Base-by-base conservation (phyloP, 1,140 invertebrate species). In the Tetramorium parvispinum region DNA sequence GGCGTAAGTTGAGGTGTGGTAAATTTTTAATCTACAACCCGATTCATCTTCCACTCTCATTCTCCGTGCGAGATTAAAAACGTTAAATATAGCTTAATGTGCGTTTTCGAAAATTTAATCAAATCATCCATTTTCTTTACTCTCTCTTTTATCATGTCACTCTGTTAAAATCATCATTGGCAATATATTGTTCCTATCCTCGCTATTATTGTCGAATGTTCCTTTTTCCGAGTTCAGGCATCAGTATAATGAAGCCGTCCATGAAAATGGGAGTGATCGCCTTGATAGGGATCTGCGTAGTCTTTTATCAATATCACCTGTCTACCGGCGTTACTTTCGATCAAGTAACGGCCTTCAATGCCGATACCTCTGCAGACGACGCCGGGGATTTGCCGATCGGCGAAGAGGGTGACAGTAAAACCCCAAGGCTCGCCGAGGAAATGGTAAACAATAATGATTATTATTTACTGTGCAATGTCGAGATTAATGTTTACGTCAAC, bases 251-350 rank as follows among this genome's bases (percentile, higher is more conserved):
- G 94, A 94, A 92, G 91, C 91, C 94, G 76, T 93, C 91, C 63
- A 93, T 92, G 76, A 95, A 95, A 91, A 93, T 95, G 92, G 94
- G 94, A 85, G 86, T 94, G 79, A 91, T 95, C 63, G 94, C 91
- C 87, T 89, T 95, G 76, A 92, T 94, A 87, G 94, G 94, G 87
- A 78, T 94, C 51, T 94, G 93, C 88, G 90, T 95, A 75, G 86
- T 94, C 82, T 94, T 94, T 82, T 95, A 94, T 87, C 94, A 95
- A 77, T 95, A 95, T 75, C 94, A 94, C 79, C 90, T 95, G 61
- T 94, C 94, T 27, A 94, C 91, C 43, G 92, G 92, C 1, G 89
- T 94, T 49, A 92, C 94, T 81, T 93, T 94, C 66, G 94, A 94
- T 85, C 94, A 94, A 83, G 89, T 94, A 66, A 86, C 89, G 21